Evolutionary conservation across 2,113 vertebrate genomes (phyloP).

Genomic region (Eonycteris spelaea): DNA sequence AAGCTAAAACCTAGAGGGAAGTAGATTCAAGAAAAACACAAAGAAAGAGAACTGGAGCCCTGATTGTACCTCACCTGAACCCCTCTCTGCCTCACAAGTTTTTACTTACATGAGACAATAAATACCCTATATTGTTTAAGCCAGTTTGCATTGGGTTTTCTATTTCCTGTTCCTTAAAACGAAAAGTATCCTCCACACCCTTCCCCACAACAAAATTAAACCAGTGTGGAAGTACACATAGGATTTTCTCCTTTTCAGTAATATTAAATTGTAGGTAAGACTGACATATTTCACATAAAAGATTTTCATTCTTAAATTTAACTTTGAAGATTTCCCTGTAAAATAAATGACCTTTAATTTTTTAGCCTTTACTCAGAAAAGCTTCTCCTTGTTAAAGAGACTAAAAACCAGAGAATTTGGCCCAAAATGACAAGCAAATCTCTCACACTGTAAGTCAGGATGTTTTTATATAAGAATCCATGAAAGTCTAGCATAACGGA

Average conservation of each 20-base stretch:
- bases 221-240: neutral
- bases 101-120: constrained; percentile 12
- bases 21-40: neutral
- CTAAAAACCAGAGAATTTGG: neutral
- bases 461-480: neutral
- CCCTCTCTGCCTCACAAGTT: neutral
- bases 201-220: constrained; percentile 15
- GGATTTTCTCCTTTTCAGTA: neutral
- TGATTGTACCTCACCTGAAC: constrained; percentile 36
- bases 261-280: neutral
- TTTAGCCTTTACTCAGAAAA: constrained; percentile 5
- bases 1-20: neutral
- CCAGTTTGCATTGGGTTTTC: neutral
- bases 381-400: neutral
- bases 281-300: neutral
- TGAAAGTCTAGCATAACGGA: neutral
- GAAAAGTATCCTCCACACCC: neutral
- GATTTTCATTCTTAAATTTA: neutral
- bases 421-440: neutral
- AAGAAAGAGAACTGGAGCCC: constrained; percentile 1
- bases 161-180: constrained; percentile 7
- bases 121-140: constrained; percentile 14
- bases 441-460: neutral
- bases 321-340: neutral
- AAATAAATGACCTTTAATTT: neutral